These are phyloP conservation scores for Drosophila subquinaria DNA, from an alignment of 2,888 invertebrate species.

Conservation along the genomic window DNA sequence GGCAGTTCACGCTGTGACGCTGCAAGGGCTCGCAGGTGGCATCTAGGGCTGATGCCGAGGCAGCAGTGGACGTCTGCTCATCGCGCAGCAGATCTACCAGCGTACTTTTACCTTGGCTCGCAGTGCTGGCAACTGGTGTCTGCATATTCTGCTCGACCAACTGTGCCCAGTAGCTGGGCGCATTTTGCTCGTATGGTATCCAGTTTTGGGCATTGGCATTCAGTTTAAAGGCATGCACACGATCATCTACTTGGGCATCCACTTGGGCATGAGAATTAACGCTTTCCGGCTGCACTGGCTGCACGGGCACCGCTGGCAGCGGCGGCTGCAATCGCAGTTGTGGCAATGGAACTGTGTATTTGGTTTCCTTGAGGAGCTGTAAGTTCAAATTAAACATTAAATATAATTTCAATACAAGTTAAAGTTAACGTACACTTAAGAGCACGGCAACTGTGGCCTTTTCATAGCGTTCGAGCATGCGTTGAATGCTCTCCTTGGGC, in stretches of 20 bases:
- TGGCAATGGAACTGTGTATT: conserved; percentile 79
- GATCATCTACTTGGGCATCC: not conserved
- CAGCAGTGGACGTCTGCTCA: conserved; percentile 19
- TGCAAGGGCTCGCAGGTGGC: conserved; percentile 42
- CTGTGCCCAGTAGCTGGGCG: conserved; percentile 76
- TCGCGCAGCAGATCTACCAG: conserved; percentile 80
- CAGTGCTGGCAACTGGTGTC: not conserved
- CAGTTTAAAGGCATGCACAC: conserved; percentile 23
- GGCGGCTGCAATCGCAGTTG: conserved; percentile 79
- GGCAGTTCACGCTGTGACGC: conserved; percentile 84
- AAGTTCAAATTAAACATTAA: not conserved
- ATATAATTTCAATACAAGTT: too few species aligned
- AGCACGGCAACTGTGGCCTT: conserved; percentile 86
- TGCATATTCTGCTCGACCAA: conserved; percentile 4
- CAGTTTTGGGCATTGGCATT: conserved; percentile 72
- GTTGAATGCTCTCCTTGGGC: conserved; percentile 87
- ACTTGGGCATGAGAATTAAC: too few species aligned
- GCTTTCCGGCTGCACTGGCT: not conserved
- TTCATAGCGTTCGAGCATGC: conserved; percentile 89
- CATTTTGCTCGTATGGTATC: conserved; percentile 81
- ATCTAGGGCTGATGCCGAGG: conserved; percentile 4
- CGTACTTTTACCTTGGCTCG: conserved; percentile 46
- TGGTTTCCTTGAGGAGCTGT: conserved; percentile 81
- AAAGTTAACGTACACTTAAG: conserved; percentile 63
- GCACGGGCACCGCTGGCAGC: not conserved